Base-by-base conservation (phyloP, 1,140 invertebrate species). In the Prorops nasuta region DNA sequence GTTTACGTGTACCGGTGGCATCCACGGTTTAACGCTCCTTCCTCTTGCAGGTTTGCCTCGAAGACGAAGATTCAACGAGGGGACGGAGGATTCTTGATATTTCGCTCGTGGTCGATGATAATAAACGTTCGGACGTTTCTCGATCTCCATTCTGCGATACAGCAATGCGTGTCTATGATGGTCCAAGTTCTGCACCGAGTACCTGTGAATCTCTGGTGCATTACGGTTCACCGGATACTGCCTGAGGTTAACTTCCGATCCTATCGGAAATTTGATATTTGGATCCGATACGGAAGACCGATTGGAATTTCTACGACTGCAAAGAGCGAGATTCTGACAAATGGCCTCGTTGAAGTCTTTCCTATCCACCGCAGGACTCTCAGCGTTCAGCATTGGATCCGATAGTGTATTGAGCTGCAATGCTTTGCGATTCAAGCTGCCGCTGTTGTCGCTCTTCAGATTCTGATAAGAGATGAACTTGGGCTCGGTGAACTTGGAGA, bases 391-490 rank as follows among this genome's bases (percentile, higher is more conserved):
- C 19, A 60, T 49, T 0, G 74, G 72, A 36, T 76, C 74, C 2
- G 74, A 76, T 58, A 72, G 62, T 0, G 71, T 63, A 39, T 72
- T 76, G 15, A 70, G 35, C 15, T 66, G 61, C 6, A 65, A 34
- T 7, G 44, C 42, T n/a, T 59, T 65, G 12, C 47, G 41, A 39
- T 43, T 58, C n/a, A n/a, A n/a, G 28, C 49, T 64, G 31, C 32
- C n/a, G 2, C 37, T 34, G 0, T 37, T 50, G 24, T 69, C 62
- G 49, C 49, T 61, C 18, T 73, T 69, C n/a, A 76, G 36, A 28
- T 74, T 74, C 20, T 75, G 74, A 44, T 73, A 76, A 1, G 71
- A 74, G 40, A 57, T 68, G 38, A 73, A 76, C 36, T 60, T 63
- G 0, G 68, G 59, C 9, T 73, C 63, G 17, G 63, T 51, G 24